Base-by-base conservation (phyloP, 2,113 vertebrate species). In the Redunca redunca region DNA sequence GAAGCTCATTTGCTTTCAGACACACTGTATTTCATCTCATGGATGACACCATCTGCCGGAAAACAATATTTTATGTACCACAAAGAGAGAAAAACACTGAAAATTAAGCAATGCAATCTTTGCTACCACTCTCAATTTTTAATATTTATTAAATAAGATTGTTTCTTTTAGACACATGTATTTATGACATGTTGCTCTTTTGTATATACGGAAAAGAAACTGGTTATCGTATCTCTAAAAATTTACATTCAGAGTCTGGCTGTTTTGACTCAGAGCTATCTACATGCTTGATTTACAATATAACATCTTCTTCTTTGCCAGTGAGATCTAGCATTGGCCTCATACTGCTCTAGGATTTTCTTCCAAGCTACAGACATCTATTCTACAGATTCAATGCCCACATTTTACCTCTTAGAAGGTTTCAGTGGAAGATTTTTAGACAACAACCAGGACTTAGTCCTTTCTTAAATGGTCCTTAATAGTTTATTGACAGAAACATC, bases 401-500 rank as follows among this genome's bases (percentile, higher is more conserved):
- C 48, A 78, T 43, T 95, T 93, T 82, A 89, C 64, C 62, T 94
- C 94, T 95, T 57, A 81, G 62, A 92, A 85, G 28, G 7, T 60
- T 40, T 90, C 87, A 94, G 28, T 81, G 28, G 74, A 94, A 94
- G 33, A 46, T 60, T 87, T 91, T 92, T 48, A 80, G 93, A 81
- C 60, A 96, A 95, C 55, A 93, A 30, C 33, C 13, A 46, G 60
- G 57, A 90, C 94, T 91, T 93, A 74, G 46, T 92, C 83, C 80
- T 90, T 88, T 43, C 40, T 90, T 95, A 94, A 96, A 85, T 90
- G 46, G 26, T 74, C 88, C 62, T 95, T 95, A 94, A 90, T 64
- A 95, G 83, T 83, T 96, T 92, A 96, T 81, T 87, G 88, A 90
- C 28, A 55, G 84, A 97, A 96, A 83, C 52, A 94, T 97, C 93